Conservation (phyloP, 30 jellyfish, hydroid and myxozoan genomes). For the Aurelia aurita region DNA sequence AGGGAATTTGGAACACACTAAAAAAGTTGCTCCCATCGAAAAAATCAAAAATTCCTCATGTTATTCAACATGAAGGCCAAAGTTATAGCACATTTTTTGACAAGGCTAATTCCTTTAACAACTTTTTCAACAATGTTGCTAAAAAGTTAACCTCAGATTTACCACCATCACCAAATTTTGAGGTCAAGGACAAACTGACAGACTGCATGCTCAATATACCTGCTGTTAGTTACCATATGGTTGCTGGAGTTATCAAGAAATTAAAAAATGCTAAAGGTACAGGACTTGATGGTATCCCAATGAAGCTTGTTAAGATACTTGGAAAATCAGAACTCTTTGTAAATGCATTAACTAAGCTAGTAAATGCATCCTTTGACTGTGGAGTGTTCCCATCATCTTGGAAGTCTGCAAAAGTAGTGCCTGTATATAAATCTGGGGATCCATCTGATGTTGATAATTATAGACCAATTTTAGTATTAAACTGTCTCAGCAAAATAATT, state of each 20-base stretch:
- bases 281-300: slow-evolving; percentile 30
- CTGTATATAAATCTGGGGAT: slow-evolving; percentile 3
- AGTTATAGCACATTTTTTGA: no score
- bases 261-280: slow-evolving; percentile 32
- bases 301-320: slow-evolving; percentile 31
- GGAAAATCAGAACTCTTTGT: slow-evolving; percentile 10
- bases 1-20: no score
- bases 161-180: slow-evolving; percentile 37
- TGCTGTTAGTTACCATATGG: no score
- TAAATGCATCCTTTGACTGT: slow-evolving; percentile 5
- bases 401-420: slow-evolving; percentile 27
- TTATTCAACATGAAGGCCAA: no score
- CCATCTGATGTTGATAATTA: slow-evolving; percentile 7
- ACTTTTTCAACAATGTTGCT: no score
- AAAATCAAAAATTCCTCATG: no score
- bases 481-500: slow-evolving; percentile 24
- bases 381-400: slow-evolving; percentile 28
- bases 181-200: slow-evolving; percentile 20
- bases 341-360: slow-evolving; percentile 7
- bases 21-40: no score
- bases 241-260: slow-evolving; percentile 28
- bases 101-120: no score
- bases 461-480: slow-evolving; percentile 1
- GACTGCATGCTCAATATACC: slow-evolving; percentile 24
- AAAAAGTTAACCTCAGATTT: slow-evolving; percentile 29